Evolutionary conservation across 2,888 invertebrate genomes (phyloP).

Genomic region (Laothoe populi): DNA sequence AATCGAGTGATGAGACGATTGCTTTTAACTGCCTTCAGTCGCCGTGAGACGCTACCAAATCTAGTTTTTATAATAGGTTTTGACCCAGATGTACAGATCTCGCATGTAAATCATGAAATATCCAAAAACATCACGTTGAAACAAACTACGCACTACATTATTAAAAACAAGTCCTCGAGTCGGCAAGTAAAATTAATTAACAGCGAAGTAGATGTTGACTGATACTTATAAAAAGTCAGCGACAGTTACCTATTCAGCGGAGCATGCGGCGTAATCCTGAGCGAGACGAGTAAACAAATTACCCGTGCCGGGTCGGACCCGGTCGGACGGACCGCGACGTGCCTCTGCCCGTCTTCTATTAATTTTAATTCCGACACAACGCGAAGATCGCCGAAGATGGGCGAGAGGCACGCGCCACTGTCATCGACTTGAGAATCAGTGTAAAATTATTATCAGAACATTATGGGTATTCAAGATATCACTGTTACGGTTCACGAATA

Average conservation of each 20-base stretch:
- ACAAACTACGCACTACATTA: background rate
- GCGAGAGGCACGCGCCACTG: conserved; percentile 71
- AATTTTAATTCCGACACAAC: conserved; percentile 80
- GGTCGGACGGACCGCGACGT: conserved; percentile 63
- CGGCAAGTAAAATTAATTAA: conserved; percentile 44
- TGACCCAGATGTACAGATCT: too few species aligned
- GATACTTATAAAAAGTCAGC: conserved; percentile 63
- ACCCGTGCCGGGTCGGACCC: conserved; percentile 67
- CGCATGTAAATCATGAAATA: too few species aligned
- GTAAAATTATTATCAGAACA: conserved; percentile 41
- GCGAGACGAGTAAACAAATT: conserved; percentile 83
- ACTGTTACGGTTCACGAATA: conserved; percentile 2
- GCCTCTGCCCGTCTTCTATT: conserved; percentile 74
- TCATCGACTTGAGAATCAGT: conserved; percentile 43
- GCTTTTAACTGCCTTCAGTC: too few species aligned
- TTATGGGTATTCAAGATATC: conserved; percentile 18
- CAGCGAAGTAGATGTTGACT: conserved; percentile 43
- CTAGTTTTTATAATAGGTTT: too few species aligned
- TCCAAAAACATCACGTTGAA: background rate
- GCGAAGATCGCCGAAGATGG: conserved; percentile 76
- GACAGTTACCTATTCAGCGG: conserved; percentile 77
- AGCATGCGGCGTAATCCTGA: conserved; percentile 80
- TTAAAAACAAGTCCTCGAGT: conserved; percentile 30
- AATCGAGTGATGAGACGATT: too few species aligned
- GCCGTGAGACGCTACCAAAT: too few species aligned